A percentile compares a stretch with the other conserved stretches of the same genome.
Conservation (phyloP, 2,888 invertebrate genomes). For the Heliconius erato region DNA sequence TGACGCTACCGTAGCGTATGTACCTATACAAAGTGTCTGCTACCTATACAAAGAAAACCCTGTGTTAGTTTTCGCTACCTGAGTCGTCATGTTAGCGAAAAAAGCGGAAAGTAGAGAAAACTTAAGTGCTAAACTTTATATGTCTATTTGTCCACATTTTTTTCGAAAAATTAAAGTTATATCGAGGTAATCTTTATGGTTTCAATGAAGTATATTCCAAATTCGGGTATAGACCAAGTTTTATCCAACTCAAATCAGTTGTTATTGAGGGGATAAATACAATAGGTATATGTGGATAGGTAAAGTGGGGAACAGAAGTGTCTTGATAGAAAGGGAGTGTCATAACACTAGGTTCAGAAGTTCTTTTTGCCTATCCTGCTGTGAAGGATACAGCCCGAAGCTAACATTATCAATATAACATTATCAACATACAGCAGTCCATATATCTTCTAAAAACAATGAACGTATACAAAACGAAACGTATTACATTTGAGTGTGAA, state of each 20-base stretch:
- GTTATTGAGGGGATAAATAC: no score
- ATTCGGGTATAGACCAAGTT: no score
- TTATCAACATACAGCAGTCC: background rate
- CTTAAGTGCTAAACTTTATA: background rate
- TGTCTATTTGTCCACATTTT: background rate
- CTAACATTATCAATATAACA: no score
- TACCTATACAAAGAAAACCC: background rate
- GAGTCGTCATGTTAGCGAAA: background rate
- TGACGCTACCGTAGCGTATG: background rate
- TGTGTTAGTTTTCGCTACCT: background rate
- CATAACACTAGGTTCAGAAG: background rate
- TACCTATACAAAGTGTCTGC: background rate
- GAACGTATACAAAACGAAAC: slow-evolving; percentile 36
- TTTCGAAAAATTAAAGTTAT: no score
- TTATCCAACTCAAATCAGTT: no score
- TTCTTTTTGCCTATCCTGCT: background rate
- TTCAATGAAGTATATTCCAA: no score
- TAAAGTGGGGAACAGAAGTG: no score
- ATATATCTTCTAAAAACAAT: slow-evolving; percentile 19
- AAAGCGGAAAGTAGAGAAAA: background rate
- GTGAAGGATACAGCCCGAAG: no score
- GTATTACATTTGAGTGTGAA: slow-evolving; percentile 31
- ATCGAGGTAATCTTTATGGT: no score
- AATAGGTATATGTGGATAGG: no score
- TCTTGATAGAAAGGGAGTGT: background rate